These are phyloP conservation scores for Dryadula phaetusa DNA, from an alignment of 2,888 invertebrate species.

Conservation along the genomic window DNA sequence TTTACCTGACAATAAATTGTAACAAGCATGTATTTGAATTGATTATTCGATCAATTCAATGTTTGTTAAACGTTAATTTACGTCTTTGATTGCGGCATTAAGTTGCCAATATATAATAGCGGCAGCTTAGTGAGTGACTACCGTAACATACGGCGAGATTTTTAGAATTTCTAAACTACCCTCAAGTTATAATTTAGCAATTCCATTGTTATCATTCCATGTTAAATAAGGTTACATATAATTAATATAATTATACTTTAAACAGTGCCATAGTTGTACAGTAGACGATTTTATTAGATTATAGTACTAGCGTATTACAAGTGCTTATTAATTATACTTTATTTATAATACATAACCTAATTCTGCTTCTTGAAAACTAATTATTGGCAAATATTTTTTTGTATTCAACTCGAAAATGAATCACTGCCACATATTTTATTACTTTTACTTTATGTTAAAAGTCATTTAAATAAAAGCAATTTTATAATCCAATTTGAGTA, in stretches of 20 bases:
- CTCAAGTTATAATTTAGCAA: conserved; percentile 45
- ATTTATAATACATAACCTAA: neutral
- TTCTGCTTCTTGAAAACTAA: conserved; percentile 11
- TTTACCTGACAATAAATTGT: neutral
- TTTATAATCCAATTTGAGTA: neutral
- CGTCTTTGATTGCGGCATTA: conserved; percentile 8
- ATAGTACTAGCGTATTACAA: conserved; percentile 44
- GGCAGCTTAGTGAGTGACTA: conserved; percentile 40
- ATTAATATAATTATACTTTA: conserved; percentile 48
- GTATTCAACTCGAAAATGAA: conserved; percentile 10
- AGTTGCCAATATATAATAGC: conserved; percentile 48
- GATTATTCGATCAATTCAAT: neutral
- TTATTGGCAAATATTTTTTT: neutral
- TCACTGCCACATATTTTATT: conserved; percentile 24
- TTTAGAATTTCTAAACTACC: conserved; percentile 37
- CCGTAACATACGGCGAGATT: conserved; percentile 28
- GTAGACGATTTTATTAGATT: conserved; percentile 52
- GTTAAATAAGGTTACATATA: conserved; percentile 48
- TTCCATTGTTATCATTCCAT: conserved; percentile 54
- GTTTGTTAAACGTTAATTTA: conserved; percentile 3
- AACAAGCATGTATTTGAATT: neutral
- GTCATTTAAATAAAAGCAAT: neutral
- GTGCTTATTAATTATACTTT: conserved; percentile 33
- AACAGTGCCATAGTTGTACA: conserved; percentile 62
- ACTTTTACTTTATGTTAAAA: neutral